A percentile compares a stretch with the other conserved stretches of the same genome.
phyloP scores from a whole-genome alignment of 2,113 vertebrate species.

The Phaethornis superciliosus region DNA sequence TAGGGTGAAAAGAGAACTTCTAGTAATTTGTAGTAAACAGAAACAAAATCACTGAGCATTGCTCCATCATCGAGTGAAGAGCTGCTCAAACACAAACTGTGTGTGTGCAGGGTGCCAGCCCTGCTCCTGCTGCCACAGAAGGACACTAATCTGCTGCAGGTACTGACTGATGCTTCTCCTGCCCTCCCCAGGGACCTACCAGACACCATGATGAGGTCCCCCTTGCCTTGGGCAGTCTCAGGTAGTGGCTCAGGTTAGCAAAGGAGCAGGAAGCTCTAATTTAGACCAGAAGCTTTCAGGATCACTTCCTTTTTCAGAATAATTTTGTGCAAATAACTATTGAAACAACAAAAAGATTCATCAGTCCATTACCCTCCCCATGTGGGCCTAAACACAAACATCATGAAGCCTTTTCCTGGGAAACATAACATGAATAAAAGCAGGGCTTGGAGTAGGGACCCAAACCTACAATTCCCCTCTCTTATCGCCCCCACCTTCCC shows the following conservation, averaged over 20 bases:
- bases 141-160: background rate
- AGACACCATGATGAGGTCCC: background rate
- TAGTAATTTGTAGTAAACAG: background rate
- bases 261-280: background rate
- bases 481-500: background rate
- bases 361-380: background rate
- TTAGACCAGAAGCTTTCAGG: background rate
- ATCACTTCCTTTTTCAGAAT: background rate
- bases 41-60: accelerated
- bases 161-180: accelerated
- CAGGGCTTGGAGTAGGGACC: background rate
- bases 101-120: background rate
- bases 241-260: background rate
- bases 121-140: background rate
- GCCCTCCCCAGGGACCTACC: background rate
- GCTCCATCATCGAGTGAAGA: background rate
- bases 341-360: background rate
- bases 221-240: background rate
- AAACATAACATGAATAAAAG: background rate
- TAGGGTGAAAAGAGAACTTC: background rate
- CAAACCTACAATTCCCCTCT: background rate
- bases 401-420: background rate
- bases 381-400: background rate
- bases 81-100: background rate
- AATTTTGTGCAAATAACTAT: constrained; percentile 8